These are phyloP conservation scores for Euzophera pinguis DNA, from an alignment of 2,888 invertebrate species.

Conservation along the genomic window DNA sequence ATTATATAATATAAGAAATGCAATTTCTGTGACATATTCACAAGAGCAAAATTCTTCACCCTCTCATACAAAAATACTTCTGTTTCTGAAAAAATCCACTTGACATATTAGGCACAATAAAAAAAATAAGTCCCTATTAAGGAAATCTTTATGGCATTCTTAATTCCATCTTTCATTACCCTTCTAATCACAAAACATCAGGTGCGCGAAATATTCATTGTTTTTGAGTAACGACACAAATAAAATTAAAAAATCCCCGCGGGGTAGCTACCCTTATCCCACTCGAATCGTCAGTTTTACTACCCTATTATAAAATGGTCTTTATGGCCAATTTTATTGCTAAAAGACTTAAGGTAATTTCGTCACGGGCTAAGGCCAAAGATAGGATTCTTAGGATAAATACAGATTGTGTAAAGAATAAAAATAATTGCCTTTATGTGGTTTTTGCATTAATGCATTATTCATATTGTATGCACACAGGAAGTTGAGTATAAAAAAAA, in stretches of 20 bases:
- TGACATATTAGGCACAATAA: background rate
- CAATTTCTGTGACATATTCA: no score
- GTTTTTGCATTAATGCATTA: no score
- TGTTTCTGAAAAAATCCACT: no score
- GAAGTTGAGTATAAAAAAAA: no score
- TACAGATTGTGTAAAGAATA: background rate
- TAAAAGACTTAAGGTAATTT: slow-evolving; percentile 76
- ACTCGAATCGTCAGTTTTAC: slow-evolving; percentile 59
- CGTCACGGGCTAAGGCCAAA: slow-evolving; percentile 63
- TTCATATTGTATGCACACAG: no score
- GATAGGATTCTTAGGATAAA: slow-evolving; percentile 53
- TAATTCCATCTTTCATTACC: slow-evolving; percentile 11
- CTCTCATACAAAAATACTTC: no score
- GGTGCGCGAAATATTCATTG: slow-evolving; percentile 49
- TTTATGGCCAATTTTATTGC: slow-evolving; percentile 75
- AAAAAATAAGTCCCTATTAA: background rate
- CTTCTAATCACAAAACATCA: slow-evolving; percentile 27
- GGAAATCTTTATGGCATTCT: background rate
- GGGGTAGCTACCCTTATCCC: slow-evolving; percentile 43
- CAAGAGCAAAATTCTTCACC: no score
- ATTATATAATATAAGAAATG: no score
- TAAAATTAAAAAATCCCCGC: slow-evolving; percentile 65
- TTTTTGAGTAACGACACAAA: slow-evolving; percentile 51
- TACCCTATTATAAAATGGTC: slow-evolving; percentile 78
- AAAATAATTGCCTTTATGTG: background rate